Evolutionary conservation across 2,113 vertebrate species (phyloP).

Genomic region (Dinomys branickii): DNA sequence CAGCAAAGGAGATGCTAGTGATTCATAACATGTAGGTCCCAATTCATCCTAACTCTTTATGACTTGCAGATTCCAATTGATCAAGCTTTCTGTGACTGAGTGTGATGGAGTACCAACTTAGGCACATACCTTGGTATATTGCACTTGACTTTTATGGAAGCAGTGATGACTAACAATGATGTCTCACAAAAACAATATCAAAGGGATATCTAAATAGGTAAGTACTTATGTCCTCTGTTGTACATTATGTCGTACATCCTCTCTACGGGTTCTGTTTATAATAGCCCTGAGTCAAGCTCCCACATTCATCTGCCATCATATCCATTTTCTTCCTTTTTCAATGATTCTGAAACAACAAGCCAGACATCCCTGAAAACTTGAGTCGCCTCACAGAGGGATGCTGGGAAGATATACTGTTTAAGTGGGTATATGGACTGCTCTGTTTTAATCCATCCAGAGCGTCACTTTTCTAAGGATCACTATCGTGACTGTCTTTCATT

Average conservation of each 20-base stretch:
- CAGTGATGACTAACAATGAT: background rate
- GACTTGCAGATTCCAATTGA: no score
- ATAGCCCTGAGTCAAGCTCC: background rate
- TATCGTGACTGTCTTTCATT: background rate
- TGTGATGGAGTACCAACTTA: background rate
- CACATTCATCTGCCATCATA: background rate
- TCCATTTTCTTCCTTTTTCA: background rate
- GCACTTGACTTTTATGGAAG: background rate
- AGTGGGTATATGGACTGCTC: background rate
- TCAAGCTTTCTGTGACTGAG: background rate
- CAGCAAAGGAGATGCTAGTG: background rate
- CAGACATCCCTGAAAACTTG: background rate
- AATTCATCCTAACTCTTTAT: background rate
- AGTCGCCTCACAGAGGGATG: background rate
- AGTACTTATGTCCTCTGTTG: background rate
- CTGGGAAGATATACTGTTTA: background rate
- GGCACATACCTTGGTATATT: background rate
- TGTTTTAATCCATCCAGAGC: background rate
- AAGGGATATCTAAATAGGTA: background rate
- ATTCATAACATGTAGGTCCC: background rate
- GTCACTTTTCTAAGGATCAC: background rate
- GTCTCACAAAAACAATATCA: background rate
- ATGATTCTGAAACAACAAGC: background rate
- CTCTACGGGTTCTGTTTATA: background rate
- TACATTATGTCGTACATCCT: background rate